Base-by-base conservation (phyloP, 2,113 vertebrate genomes). In the Gymnorhina tibicen region DNA sequence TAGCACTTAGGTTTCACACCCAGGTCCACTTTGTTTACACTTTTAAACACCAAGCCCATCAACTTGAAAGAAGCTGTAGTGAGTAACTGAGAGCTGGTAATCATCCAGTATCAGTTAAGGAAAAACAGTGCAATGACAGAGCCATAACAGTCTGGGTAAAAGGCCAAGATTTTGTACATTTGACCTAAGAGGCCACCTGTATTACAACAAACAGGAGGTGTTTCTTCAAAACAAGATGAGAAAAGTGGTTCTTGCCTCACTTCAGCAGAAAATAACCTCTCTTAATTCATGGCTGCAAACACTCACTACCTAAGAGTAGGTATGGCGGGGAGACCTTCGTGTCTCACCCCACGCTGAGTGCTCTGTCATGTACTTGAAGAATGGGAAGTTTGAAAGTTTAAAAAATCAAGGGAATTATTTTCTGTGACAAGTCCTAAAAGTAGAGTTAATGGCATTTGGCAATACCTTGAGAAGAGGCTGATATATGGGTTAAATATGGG, bases 1-100 rank as follows among this genome's bases (percentile, higher is more conserved):
- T 69, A 93, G 76, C 90, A 85, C 77, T 96, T 91, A 72, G 59
- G n/a, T 96, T 96, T 97, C 94, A 85, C 95, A 94, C 89, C 64
- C 58, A 17, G 10, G 49, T 88, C 94, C 85, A 46, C 52, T 89
- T 92, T 78, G 75, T 90, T 96, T 92, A 58, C 76, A 60, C 79
- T 77, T 93, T 22, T 70, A 52, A 77, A 84, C 91, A 81, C 35
- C 56, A 91, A 92, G 64, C 37, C 60, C 56, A 13, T 94, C 86
- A 87, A 56, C 64, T 91, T 95, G 69, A 93, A 95, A 87, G 91
- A 83, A 78, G 49, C 49, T 68, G n/a, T 30, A 72, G n/a, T 49
- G 44, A 86, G 81, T 56, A 89, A 76, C 62, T 56, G 44, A 60
- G 77, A 85, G 62, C 41, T 42, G 83, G 44, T 3, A 11, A 75